Conservation (phyloP, 2,888 invertebrate genomes). For the Amblyteles armatorius region DNA sequence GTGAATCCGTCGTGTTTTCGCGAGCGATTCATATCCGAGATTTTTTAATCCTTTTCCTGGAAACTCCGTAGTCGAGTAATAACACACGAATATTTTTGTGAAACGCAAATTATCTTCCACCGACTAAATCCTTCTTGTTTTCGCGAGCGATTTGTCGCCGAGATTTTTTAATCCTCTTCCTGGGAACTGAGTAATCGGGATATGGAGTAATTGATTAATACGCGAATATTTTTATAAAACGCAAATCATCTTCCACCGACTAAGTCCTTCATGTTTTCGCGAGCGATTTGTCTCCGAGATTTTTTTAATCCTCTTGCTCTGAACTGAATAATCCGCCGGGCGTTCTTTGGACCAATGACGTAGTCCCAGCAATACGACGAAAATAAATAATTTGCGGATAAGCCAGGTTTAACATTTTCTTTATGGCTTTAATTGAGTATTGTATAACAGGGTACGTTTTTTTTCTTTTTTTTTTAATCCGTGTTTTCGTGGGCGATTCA, state of each 20-base stretch:
- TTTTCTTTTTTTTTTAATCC: too few relatives aligned
- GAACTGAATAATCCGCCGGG: neutral
- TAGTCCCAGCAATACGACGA: neutral
- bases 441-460: too few relatives aligned
- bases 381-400: neutral
- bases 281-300: neutral
- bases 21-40: neutral
- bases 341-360: neutral
- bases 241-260: neutral
- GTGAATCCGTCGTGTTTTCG: neutral
- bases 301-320: neutral
- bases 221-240: neutral
- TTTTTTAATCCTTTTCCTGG: neutral
- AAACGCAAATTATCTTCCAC: neutral
- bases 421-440: slow-evolving; percentile 28
- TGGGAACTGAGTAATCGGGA: neutral
- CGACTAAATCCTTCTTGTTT: neutral
- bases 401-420: slow-evolving; percentile 32
- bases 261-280: neutral
- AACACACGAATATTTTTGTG: neutral
- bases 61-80: neutral
- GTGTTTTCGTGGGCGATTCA: neutral
- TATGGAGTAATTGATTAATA: too few relatives aligned
- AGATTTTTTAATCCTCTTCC: neutral
- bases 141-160: neutral